phyloP scores from a whole-genome alignment of 2,113 vertebrate genomes.

The Forbesichthys papilliferus region DNA sequence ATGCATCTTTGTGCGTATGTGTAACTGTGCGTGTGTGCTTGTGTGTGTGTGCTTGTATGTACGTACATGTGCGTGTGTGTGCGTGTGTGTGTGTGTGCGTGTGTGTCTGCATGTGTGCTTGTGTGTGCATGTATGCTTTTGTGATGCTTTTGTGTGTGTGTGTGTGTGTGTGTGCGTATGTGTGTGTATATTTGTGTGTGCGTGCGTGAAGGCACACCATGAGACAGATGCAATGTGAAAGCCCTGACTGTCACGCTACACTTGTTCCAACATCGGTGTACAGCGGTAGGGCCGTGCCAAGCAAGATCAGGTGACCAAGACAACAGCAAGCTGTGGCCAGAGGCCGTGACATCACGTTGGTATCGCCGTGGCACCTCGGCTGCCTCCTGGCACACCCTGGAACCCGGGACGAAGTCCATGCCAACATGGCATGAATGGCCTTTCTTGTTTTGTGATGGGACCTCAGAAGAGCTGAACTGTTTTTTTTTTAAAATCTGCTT shows the following conservation, averaged over 20 bases:
- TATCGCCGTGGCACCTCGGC: constrained; percentile 34
- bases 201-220: constrained; percentile 35
- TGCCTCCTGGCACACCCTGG: constrained; percentile 11
- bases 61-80: background rate
- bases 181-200: constrained; percentile 4
- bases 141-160: background rate
- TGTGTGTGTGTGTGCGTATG: constrained; percentile 7
- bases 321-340: constrained; percentile 45
- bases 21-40: constrained; percentile 2
- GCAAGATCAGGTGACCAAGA: constrained; percentile 66
- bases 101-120: background rate
- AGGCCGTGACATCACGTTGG: constrained; percentile 43
- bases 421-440: too few relatives aligned
- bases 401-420: background rate
- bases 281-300: constrained; percentile 59
- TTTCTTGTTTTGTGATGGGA: too few relatives aligned
- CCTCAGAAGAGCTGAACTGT: too few relatives aligned
- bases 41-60: background rate
- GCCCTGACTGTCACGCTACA: constrained; percentile 77
- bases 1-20: background rate
- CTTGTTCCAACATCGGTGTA: constrained; percentile 76
- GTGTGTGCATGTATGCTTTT: background rate
- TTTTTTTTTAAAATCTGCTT: too few relatives aligned
- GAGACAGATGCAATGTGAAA: constrained; percentile 66
- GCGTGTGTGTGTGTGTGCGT: constrained; percentile 2